A percentile compares a stretch with the other conserved stretches of the same genome.
Evolutionary conservation across 2,797 vertebrate genomes (phyloP).

Genomic region (Apogon hyalosoma): DNA sequence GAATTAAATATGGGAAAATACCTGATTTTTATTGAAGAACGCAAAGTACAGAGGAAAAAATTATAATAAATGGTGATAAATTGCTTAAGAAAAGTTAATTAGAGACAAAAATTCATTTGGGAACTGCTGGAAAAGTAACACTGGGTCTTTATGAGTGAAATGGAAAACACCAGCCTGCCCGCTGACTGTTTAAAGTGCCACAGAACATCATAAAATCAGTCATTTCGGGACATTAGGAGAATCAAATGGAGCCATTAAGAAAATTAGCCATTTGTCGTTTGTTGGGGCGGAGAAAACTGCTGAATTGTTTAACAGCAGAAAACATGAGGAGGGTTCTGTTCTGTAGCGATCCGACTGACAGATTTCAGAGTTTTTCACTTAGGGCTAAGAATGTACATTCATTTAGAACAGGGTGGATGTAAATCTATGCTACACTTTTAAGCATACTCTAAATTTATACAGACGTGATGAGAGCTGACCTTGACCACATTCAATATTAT

Average conservation of each 20-base stretch:
- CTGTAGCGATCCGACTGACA: too few relatives aligned
- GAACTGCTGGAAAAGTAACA: too few relatives aligned
- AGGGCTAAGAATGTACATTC: background rate
- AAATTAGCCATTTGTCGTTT: background rate
- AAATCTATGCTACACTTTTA: background rate
- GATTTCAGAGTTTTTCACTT: background rate
- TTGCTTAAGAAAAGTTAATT: too few relatives aligned
- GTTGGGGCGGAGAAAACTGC: background rate
- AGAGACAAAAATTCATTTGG: too few relatives aligned
- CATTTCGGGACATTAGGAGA: constrained; percentile 2
- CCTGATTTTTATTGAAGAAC: too few relatives aligned
- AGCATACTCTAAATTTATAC: too few relatives aligned
- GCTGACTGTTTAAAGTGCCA: background rate
- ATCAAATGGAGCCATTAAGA: background rate
- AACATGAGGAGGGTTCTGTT: background rate
- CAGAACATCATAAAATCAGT: constrained; percentile 1
- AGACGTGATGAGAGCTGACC: too few relatives aligned
- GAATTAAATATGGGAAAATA: too few relatives aligned
- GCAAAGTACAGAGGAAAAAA: too few relatives aligned
- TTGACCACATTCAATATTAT: too few relatives aligned
- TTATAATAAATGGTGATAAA: too few relatives aligned
- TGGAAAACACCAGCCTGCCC: background rate
- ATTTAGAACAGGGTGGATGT: background rate
- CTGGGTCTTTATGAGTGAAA: background rate
- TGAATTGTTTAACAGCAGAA: background rate